Base-by-base conservation (phyloP, 1,140 invertebrate genomes). In the Drosophila nikananu region DNA sequence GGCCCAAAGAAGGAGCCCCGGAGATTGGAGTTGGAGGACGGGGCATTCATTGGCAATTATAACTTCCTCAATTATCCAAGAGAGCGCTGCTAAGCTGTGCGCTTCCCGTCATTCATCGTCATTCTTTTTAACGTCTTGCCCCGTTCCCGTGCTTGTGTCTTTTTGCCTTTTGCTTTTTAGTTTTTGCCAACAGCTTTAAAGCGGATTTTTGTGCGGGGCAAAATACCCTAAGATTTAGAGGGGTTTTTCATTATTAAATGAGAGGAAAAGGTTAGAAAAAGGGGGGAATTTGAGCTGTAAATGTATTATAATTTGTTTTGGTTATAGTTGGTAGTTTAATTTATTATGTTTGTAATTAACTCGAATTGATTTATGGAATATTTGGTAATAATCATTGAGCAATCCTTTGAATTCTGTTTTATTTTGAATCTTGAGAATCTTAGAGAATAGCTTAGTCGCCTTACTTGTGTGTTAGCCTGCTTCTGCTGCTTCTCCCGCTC, bases 11-110 rank as follows among this genome's bases (percentile, higher is more conserved):
- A 48, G 41, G 60, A 41, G 49, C 27, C 4, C 58, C 54, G 48
- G 55, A 32, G 70, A 49, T 49, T 49, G 48, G 23, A 25, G 49
- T n/a, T 30, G 59, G 39, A 32, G 13, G 32, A 0, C 1, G 70
- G 54, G 83, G 83, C 81, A 80, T 91, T 90, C 90, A 90, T 91
- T 91, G 87, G 91, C 84, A 92, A 92, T 92, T 92, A 92, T 92
- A 92, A 92, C 91, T 91, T 92, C 91, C 91, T 92, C 91, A 92
- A 92, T 92, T 92, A 92, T 91, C 81, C 91, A 78, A 42, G 46
- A 72, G 67, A 60, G 63, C 54, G 67, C 71, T 73, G 84, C 84
- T 87, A 89, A 87, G 84, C 84, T 89, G 84, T 90, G 84, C 84
- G 90, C 81, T 91, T 91, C 86, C 86, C 86, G 86, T 89, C 86